Evolutionary conservation across 2,888 invertebrate genomes (phyloP), one percentile per base, ranked within the genome.

Genomic region (Epinotia bilunana): DNA sequence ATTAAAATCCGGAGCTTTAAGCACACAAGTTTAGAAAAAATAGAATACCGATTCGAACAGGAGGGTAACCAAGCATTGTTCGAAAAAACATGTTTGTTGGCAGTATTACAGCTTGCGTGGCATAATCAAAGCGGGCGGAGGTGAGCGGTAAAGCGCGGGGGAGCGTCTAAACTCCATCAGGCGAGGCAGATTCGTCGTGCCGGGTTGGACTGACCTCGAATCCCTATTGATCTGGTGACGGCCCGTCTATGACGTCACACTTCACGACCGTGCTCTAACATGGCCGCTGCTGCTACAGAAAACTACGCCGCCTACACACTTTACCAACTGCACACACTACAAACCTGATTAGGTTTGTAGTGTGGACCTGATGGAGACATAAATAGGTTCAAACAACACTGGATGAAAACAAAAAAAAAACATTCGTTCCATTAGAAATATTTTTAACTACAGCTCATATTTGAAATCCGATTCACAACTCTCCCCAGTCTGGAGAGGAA

Each of bases 221-320:
- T 88, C 88, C 87, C 86, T 92, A 91, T 92, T 91, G 92, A 92
- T 92, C 89, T 88, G 87, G 87, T 87, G 89, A 89, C 88, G 88
- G 84, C 85, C 85, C 84, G 84, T 84, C 86, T 84, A 82, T 89
- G 88, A 88, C 89, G 90, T 90, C 88, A 87, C 81, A 68, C 78
- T 83, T 84, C 87, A 87, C 87, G 87, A 87, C 83, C 82, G 60
- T 71, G 80, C 78, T 80, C 81, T 82, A 79, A 80, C 80, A 80
- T 79, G 78, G 78, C 79, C 73, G 75, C 77, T 73, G 72, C 73
- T 65, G 39, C 49, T 60, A 75, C 75, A 72, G 23, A 58, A 57
- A 75, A 75, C 72, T 72, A 75, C 71, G 61, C 61, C 74, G 74
- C 75, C 72, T 72, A 75, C 75, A 72, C 75, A 75, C 67, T 75